Evolutionary conservation across 2,113 vertebrate species (phyloP), one percentile per base, ranked within the genome.

Genomic region (Pseudorectes ferrugineus): DNA sequence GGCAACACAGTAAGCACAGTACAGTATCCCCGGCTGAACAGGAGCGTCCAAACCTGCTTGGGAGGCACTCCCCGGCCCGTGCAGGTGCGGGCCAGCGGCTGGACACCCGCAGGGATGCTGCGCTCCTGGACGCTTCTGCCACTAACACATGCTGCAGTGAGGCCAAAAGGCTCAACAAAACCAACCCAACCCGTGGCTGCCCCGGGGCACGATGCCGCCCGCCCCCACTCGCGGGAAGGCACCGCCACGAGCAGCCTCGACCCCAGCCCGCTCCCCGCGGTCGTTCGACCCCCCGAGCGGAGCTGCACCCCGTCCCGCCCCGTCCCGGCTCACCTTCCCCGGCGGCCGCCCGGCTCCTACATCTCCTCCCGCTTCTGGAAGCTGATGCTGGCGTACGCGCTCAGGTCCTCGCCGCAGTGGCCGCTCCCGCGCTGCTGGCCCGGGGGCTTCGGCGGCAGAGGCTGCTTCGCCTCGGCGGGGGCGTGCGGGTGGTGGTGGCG

Each of bases 341-440:
- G 97, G 89, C 88, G 89, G 97, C 88, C 48, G 85, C 63, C 52
- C 91, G 86, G 91, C 95, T 97, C 95, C 94, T 98, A 97, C 93
- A 89, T 77, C 78, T 98, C 98, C 75, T 98, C 98, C 92, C 95
- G 97, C 96, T 98, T 98, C 97, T 98, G 98, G 97, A 99, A 99
- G 96, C 96, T 98, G 97, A 99, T 99, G 98, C 98, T 99, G 93
- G 98, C 98, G 75, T 99, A 99, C 80, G 98, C 87, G 77, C 97
- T 98, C 85, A 98, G 73, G 94, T 99, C 98, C 79, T 98, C 98
- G 31, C 97, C 92, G 72, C 98, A 96, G 84, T 78, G 96, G 96
- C 95, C 91, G 67, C 84, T 68, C n/a, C 97, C 92, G 31, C 96
- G 94, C 54, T 97, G 96, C 88, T 96, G 97, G 40, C 97, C 97